Conservation (phyloP, 2,113 vertebrate genomes). For the Centropus bengalensis region DNA sequence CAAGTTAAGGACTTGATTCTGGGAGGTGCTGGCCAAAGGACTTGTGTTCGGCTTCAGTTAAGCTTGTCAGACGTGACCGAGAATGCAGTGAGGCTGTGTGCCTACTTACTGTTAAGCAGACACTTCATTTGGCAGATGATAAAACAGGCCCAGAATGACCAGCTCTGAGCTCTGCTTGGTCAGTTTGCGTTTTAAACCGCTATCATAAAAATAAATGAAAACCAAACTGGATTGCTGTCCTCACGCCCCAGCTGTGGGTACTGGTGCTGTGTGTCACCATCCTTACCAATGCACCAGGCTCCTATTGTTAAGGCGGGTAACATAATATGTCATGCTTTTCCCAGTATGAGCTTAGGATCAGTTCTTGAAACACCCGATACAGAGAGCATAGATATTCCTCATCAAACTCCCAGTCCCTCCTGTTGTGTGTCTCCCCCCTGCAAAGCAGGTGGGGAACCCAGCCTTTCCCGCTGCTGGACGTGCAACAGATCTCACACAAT, state of each 20-base stretch:
- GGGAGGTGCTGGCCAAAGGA: not conserved
- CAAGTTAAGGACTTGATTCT: not conserved
- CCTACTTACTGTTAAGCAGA: not conserved
- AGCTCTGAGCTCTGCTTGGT: slow-evolving; percentile 12
- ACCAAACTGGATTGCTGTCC: not conserved
- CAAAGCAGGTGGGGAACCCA: not conserved
- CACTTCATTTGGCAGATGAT: not conserved
- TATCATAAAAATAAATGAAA: slow-evolving; percentile 11
- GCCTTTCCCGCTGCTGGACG: not conserved
- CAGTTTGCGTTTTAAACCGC: not conserved
- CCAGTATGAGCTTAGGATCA: not conserved
- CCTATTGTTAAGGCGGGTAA: not conserved
- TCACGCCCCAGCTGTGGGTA: not conserved
- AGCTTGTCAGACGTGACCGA: not conserved
- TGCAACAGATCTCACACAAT: not conserved
- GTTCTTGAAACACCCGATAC: not conserved
- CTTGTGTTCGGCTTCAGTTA: not conserved
- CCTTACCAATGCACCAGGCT: not conserved
- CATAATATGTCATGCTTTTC: not conserved
- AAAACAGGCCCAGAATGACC: slow-evolving; percentile 28
- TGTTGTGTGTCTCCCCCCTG: fast-evolving
- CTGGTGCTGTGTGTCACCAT: not conserved
- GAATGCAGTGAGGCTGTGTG: not conserved
- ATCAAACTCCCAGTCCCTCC: not conserved
- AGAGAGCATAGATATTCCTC: not conserved